Conservation (phyloP, 1,140 invertebrate genomes). For the Artemia franciscana region DNA sequence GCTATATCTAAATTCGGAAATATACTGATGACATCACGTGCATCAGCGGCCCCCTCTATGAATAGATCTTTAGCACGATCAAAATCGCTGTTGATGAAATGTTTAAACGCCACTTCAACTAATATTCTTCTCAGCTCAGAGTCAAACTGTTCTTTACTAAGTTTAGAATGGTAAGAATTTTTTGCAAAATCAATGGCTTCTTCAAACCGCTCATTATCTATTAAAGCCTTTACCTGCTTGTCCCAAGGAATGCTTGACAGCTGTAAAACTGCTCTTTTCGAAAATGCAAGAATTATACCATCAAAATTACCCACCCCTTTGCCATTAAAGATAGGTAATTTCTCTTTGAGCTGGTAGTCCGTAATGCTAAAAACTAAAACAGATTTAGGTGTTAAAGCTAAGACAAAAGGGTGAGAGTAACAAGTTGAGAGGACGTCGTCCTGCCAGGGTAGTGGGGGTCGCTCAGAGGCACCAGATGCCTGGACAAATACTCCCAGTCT, state of each 20-base stretch:
- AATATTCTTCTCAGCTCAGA: background rate
- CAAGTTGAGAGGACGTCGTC: constrained; percentile 21
- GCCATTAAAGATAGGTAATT: constrained; percentile 24
- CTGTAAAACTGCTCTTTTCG: constrained; percentile 22
- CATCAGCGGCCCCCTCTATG: background rate
- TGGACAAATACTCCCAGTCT: constrained; percentile 31
- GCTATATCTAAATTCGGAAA: background rate
- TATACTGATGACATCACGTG: background rate
- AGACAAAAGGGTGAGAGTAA: constrained; percentile 27
- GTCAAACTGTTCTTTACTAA: background rate
- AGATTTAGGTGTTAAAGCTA: constrained; percentile 11
- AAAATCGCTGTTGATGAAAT: background rate
- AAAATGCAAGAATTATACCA: constrained; percentile 23
- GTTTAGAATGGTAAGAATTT: background rate
- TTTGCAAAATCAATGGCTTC: constrained; percentile 1
- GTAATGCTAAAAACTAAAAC: constrained; percentile 20
- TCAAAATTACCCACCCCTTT: constrained; percentile 24
- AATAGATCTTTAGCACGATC: background rate
- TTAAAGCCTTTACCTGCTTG: constrained; percentile 21
- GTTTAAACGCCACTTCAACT: background rate
- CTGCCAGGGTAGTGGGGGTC: constrained; percentile 29
- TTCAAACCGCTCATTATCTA: background rate
- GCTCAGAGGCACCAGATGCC: constrained; percentile 26
- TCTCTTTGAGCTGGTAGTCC: constrained; percentile 27
- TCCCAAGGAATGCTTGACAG: constrained; percentile 26